A percentile compares a stretch with the other conserved stretches of the same genome.
Evolutionary conservation across 2,888 invertebrate genomes (phyloP).

Genomic region (Sarcophaga rosellei): DNA sequence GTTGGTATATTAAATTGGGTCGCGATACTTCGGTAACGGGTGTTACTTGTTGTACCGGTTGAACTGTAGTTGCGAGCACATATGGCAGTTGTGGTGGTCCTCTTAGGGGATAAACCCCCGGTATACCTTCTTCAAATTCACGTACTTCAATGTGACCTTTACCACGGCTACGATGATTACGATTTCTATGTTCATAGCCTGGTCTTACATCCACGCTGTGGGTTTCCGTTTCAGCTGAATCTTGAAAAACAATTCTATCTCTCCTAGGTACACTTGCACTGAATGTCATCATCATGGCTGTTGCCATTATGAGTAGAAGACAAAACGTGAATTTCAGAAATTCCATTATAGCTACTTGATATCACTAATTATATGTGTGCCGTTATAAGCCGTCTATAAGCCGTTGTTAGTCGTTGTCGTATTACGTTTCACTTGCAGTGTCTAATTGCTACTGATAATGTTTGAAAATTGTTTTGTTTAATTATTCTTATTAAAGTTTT

Average conservation of each 20-base stretch:
- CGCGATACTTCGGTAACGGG: background rate
- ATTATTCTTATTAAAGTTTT: constrained; percentile 56
- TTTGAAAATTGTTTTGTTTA: constrained; percentile 48
- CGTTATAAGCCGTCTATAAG: background rate
- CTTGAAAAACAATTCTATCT: constrained; percentile 30
- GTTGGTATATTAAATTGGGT: background rate
- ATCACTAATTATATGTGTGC: background rate
- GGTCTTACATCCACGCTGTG: constrained; percentile 3
- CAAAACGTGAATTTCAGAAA: constrained; percentile 25
- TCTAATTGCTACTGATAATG: constrained; percentile 52
- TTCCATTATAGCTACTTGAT: background rate
- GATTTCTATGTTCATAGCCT: too few species aligned
- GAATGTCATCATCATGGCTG: background rate
- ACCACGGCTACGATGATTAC: constrained; percentile 42
- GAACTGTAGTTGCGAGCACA: background rate
- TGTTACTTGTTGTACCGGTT: background rate
- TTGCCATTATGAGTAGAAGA: constrained; percentile 12
- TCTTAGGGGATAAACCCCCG: constrained; percentile 43
- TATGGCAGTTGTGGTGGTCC: constrained; percentile 46
- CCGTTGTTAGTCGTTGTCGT: background rate
- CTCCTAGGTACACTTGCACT: constrained; percentile 9
- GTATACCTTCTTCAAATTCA: constrained; percentile 43
- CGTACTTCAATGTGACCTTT: background rate
- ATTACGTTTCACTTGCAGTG: constrained; percentile 46
- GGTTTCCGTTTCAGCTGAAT: constrained; percentile 6